Evolutionary conservation across 1,140 invertebrate genomes (phyloP), one percentile per base, ranked within the genome.

Genomic region (Camponotus pennsylvanicus): DNA sequence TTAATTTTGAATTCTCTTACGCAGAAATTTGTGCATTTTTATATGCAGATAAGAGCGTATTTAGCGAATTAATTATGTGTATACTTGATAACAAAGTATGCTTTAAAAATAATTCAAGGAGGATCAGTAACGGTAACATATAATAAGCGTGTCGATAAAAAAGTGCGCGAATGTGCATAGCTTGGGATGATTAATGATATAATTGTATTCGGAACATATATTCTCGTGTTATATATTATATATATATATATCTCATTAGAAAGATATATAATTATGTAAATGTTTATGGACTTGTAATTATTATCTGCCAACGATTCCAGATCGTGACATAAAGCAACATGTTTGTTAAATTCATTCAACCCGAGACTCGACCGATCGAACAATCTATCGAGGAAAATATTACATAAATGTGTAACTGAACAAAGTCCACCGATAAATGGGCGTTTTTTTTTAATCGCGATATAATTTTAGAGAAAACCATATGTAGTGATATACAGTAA

Each of bases 181-280:
- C 34, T n/a, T 18, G 45, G 49, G 34, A 66, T 40, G 4, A n/a
- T 42, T 57, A 70, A 55, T 11, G 64, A 57, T 11, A 42, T n/a
- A 57, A 70, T 57, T 52, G 18, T 27, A 45, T 59, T 73, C 13
- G n/a, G 15, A 18, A 69, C 3, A 67, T n/a, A 67, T n/a, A 27
- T 61, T 82, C 27, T 27, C 8, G 13, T 59, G 27, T 27, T 27
- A 27, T 80, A 66, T 8, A 11, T 27, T 27, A 27, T 80, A 66
- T 8, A 11, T 66, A 45, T 37, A 66, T 13, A 11, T 69, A 37
- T 37, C 13, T 69, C 42, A 69, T 67, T 69, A n/a, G 15, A 6
- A n/a, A 13, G 27, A 80, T 42, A 32, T 42, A 34, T 80, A n/a
- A 80, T 80, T 70, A 70, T 69, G 21, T 34, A 80, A 82, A 49